Evolutionary conservation across 1,140 invertebrate species (phyloP).

Genomic region (Ips nitidus): DNA sequence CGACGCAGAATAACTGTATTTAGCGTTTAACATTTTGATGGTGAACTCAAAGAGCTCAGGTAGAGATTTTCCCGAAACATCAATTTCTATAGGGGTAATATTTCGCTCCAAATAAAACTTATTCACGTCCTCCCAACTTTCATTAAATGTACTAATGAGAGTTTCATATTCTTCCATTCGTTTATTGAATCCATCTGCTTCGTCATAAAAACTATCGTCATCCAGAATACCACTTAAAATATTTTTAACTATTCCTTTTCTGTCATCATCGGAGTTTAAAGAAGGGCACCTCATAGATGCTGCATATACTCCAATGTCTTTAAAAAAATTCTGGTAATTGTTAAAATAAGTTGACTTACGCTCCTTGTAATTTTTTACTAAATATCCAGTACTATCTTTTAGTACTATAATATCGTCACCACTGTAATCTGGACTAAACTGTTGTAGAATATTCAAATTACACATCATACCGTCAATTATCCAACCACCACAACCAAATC

Average conservation of each 20-base stretch:
- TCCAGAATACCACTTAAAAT: constrained; percentile 38
- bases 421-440: constrained; percentile 51
- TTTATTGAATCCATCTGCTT: constrained; percentile 11
- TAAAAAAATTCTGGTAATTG: constrained; percentile 44
- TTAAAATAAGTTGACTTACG: constrained; percentile 33
- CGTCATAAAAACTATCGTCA: constrained; percentile 20
- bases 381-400: constrained; percentile 53
- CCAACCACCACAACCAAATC: constrained; percentile 54
- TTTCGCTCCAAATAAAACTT: constrained; percentile 50
- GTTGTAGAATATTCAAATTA: constrained; percentile 54
- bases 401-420: constrained; percentile 59
- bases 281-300: constrained; percentile 40
- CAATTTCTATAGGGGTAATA: constrained; percentile 41
- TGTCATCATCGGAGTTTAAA: constrained; percentile 20
- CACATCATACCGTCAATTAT: constrained; percentile 60
- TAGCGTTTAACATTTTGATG: constrained; percentile 43
- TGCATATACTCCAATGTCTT: constrained; percentile 34
- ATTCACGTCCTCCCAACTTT: constrained; percentile 52
- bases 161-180: constrained; percentile 43
- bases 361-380: constrained; percentile 43
- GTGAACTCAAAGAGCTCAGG: constrained; percentile 43
- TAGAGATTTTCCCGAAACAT: constrained; percentile 40
- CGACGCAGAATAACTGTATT: constrained; percentile 38
- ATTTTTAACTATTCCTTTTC: constrained; percentile 27
- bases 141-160: constrained; percentile 51